phyloP scores from a whole-genome alignment of 2,888 invertebrate genomes.

The Mechanitis mazaeus region DNA sequence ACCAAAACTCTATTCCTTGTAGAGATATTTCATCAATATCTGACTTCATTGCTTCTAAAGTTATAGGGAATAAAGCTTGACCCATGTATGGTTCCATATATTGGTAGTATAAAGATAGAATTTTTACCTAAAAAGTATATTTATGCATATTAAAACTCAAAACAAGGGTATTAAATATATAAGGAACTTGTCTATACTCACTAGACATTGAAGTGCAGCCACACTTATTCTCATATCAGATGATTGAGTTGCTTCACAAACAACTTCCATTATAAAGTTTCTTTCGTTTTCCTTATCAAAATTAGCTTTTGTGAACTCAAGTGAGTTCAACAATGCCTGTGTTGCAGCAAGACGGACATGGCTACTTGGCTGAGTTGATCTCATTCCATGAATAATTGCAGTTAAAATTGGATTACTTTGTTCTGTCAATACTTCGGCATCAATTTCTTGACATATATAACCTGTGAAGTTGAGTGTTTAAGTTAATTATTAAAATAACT shows the following conservation, averaged over 20 bases:
- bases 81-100: slow-evolving; percentile 99
- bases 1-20: slow-evolving; percentile 99
- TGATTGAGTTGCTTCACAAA: slow-evolving; percentile 98
- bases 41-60: slow-evolving; percentile 98
- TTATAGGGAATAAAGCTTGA: slow-evolving; percentile 97
- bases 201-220: slow-evolving; percentile 97
- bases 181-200: slow-evolving; percentile 48
- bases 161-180: slow-evolving; percentile 3
- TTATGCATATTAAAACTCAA: background rate
- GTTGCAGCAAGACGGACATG: slow-evolving; percentile 98
- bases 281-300: slow-evolving; percentile 98
- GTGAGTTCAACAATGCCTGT: slow-evolving; percentile 95
- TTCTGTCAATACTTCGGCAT: slow-evolving; percentile 91
- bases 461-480: slow-evolving; percentile 43
- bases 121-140: slow-evolving; percentile 79
- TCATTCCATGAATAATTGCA: slow-evolving; percentile 99
- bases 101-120: slow-evolving; percentile 98
- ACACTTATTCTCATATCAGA: slow-evolving; percentile 94
- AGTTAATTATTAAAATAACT: background rate
- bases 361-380: slow-evolving; percentile 93
- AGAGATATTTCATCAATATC: slow-evolving; percentile 96
- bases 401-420: slow-evolving; percentile 98
- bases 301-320: slow-evolving; percentile 99
- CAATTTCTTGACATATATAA: slow-evolving; percentile 99
- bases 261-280: slow-evolving; percentile 99